Percentiles rank a stretch among this genome's conserved stretches.
phyloP scores from a whole-genome alignment of 2,888 invertebrate species.

The Lasioglossum lativentre region DNA sequence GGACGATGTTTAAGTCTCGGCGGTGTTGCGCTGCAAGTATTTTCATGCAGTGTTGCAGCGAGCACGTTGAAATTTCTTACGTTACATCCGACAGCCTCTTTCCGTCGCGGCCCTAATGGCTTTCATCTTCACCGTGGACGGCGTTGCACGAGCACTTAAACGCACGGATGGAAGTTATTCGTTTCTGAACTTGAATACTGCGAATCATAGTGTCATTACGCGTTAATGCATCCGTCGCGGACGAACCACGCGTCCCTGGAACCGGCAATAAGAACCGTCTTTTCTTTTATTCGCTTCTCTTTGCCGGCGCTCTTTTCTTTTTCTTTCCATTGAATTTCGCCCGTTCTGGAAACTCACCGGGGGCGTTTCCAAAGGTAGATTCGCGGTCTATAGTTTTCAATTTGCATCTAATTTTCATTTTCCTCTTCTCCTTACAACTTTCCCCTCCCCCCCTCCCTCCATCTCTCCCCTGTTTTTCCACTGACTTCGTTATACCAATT shows the following conservation, averaged over 20 bases:
- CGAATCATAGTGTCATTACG: conserved; percentile 30
- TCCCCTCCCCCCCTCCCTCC: neutral
- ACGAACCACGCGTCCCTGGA: neutral
- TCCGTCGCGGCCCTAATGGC: conserved; percentile 12
- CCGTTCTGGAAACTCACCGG: neutral
- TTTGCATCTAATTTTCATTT: conserved; percentile 2
- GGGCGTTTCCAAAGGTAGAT: neutral
- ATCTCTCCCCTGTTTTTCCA: neutral
- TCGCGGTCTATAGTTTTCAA: neutral
- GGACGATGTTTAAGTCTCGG: neutral
- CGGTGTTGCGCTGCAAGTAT: neutral
- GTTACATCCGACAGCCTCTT: neutral
- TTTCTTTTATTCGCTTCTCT: neutral
- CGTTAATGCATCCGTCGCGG: conserved; percentile 35
- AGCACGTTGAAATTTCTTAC: conserved; percentile 14
- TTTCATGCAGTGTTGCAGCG: neutral
- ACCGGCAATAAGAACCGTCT: neutral
- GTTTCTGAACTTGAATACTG: conserved; percentile 23
- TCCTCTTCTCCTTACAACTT: neutral
- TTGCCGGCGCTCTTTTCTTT: neutral
- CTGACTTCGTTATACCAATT: neutral
- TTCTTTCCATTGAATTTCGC: neutral
- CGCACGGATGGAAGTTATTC: conserved; percentile 25
- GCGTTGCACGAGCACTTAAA: neutral
- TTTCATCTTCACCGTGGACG: conserved; percentile 10